Evolutionary conservation across 2,888 invertebrate species (phyloP).

Genomic region (Sympetrum striolatum): DNA sequence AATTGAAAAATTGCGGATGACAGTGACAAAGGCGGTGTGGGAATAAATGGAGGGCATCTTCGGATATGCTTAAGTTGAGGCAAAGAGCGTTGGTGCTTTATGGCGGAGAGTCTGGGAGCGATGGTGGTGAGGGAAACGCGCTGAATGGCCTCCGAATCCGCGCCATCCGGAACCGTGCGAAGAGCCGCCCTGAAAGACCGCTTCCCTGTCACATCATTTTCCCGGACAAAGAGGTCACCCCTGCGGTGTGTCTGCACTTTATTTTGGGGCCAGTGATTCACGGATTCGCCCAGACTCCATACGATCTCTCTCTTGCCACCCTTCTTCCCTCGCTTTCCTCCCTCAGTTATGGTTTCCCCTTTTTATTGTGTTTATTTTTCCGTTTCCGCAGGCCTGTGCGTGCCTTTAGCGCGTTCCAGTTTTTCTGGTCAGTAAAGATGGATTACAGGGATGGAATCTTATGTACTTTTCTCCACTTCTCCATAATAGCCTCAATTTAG

Average conservation of each 20-base stretch:
- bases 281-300: neutral
- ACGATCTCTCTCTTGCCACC: neutral
- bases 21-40: neutral
- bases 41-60: neutral
- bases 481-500: too few relatives aligned
- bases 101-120: neutral
- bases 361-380: too few relatives aligned
- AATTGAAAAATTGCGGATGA: neutral
- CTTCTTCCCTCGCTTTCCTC: neutral
- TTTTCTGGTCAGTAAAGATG: too few relatives aligned
- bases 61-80: neutral
- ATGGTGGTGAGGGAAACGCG: neutral
- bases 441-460: too few relatives aligned
- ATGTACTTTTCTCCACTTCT: too few relatives aligned
- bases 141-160: neutral
- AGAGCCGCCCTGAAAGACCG: neutral
- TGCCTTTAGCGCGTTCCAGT: too few relatives aligned
- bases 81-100: neutral
- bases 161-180: neutral
- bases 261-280: conserved; percentile 40
- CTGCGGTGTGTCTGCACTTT: conserved; percentile 33
- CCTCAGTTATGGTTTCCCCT: neutral
- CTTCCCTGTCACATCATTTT: conserved; percentile 2
- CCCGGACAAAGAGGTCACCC: conserved; percentile 31
- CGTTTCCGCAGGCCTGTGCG: too few relatives aligned